Evolutionary conservation across 2,797 vertebrate species (phyloP), one percentile per base, ranked within the genome.

Genomic region (Nyctibius grandis): DNA sequence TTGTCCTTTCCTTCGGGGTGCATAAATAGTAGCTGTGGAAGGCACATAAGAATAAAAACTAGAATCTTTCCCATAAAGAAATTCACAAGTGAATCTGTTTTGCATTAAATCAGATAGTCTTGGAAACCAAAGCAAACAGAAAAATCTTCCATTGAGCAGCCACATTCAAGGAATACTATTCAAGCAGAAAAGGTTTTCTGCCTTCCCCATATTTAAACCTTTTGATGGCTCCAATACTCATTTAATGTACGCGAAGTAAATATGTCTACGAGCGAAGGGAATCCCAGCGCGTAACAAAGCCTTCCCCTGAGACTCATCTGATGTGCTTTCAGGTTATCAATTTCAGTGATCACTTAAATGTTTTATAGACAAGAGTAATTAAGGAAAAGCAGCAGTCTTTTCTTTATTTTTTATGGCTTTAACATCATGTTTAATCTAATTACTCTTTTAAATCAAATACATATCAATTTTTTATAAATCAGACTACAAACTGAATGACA

Each of bases 1-100:
- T 90, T 99, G 99, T 69, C 99, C 99, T 97, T 99, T 99, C 70
- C 99, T 98, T 40, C 99, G 98, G 1, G 99, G 99, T 22, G 99
- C 99, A 26, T 99, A 99, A 97, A 99, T 99, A 57, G 99, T 99
- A 85, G 99, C 99, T 99, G 89, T 73, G 69, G 75, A 76, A 91
- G 40, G 61, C 22, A 68, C n/a, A 45, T 53, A 34, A 72, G 40
- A 85, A 92, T 28, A n/a, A 77, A 74, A 70, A 65, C 29, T 74
- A 75, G 38, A 77, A 33, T 16, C 54, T n/a, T 74, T 42, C 15
- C 53, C 18, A 28, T 9, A 17, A 17, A 14, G 25, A 33, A 15
- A 28, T 9, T n/a, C 34, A 34, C 40, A 54, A 51, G 69, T 2
- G 1, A 38, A 38, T 59, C 12, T 63, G 65, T 15, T 21, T 22